phyloP scores from a whole-genome alignment of 2,113 vertebrate genomes.

The Nothoprocta perdicaria region DNA sequence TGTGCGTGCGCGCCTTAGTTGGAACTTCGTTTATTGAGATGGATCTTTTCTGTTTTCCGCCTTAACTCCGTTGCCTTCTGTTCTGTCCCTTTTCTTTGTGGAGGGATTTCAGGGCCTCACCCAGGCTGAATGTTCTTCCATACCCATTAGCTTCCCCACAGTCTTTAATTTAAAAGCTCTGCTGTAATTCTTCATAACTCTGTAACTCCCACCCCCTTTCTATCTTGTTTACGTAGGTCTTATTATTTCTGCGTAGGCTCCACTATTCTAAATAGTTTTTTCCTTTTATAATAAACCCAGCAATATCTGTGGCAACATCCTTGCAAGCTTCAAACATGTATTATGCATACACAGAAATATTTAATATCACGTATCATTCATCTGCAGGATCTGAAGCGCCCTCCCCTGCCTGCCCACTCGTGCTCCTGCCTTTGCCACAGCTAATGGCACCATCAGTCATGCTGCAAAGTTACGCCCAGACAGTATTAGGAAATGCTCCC shows the following conservation, averaged over 20 bases:
- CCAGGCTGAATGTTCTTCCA: neutral
- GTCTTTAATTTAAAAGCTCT: neutral
- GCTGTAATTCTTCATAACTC: neutral
- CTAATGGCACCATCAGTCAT: constrained; percentile 5
- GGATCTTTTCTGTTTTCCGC: neutral
- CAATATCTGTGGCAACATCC: neutral
- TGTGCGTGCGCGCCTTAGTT: rapidly evolving
- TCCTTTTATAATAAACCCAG: neutral
- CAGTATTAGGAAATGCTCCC: constrained; percentile 31
- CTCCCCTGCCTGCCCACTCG: constrained; percentile 19
- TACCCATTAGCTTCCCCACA: neutral
- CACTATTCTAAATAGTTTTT: neutral
- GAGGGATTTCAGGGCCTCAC: neutral
- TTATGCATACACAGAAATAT: constrained; percentile 17
- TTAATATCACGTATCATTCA: neutral
- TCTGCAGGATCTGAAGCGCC: neutral
- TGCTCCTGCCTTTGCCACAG: constrained; percentile 36
- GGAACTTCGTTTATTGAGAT: neutral
- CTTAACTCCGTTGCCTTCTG: neutral
- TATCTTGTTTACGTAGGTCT: neutral
- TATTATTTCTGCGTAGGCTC: neutral
- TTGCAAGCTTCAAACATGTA: constrained; percentile 4
- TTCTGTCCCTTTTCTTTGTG: neutral
- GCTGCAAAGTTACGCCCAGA: constrained; percentile 41
- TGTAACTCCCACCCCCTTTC: neutral